Percentiles rank a stretch among this genome's conserved stretches.
Conservation (phyloP, 2,888 invertebrate species). For the Conops quadrifasciatus region DNA sequence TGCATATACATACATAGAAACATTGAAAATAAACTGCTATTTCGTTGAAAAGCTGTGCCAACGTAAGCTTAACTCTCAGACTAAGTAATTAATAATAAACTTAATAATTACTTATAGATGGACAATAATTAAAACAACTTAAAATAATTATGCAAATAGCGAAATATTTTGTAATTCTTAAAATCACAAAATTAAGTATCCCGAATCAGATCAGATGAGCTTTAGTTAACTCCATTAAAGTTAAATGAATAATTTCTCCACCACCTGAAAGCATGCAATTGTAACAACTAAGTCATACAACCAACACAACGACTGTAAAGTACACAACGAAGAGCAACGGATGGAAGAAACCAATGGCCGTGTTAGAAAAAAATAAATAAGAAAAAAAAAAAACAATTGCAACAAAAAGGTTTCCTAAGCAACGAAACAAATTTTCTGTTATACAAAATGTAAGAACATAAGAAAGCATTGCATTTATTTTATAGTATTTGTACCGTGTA, state of each 20-base stretch:
- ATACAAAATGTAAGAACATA: not conserved
- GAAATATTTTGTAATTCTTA: not conserved
- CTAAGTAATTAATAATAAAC: conserved; percentile 20
- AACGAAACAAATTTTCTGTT: conserved; percentile 43
- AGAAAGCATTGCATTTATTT: conserved; percentile 28
- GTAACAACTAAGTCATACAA: not conserved
- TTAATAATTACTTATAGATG: conserved; percentile 1
- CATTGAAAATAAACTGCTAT: conserved; percentile 27
- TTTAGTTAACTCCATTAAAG: not conserved
- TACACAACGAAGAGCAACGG: conserved; percentile 24
- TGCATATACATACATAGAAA: conserved; percentile 6
- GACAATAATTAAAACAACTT: conserved; percentile 3
- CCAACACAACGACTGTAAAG: conserved; percentile 15
- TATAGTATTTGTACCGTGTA: not conserved
- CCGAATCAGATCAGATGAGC: not conserved
- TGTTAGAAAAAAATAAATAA: not conserved
- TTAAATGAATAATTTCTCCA: not conserved
- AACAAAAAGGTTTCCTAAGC: conserved; percentile 49
- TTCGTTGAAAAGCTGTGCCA: conserved; percentile 24
- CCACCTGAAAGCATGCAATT: not conserved
- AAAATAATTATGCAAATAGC: too few species aligned
- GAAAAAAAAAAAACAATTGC: conserved; percentile 34
- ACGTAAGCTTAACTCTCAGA: not conserved
- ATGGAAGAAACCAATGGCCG: conserved; percentile 21
- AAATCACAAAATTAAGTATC: conserved; percentile 8